phyloP scores from a whole-genome alignment of 1,140 invertebrate genomes.

The Araneus ventricosus region DNA sequence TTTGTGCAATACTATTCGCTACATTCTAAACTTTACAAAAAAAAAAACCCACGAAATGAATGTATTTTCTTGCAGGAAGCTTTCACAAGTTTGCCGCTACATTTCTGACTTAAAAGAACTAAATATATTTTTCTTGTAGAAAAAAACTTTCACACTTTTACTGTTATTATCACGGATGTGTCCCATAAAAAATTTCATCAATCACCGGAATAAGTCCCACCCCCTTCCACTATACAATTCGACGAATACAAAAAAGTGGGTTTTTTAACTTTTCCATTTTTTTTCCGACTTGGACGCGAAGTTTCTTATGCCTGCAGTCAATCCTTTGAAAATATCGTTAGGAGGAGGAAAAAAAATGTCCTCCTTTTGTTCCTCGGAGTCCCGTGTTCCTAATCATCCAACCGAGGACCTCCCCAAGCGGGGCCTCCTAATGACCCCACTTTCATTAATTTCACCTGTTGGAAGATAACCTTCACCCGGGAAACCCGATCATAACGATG shows the following conservation, averaged over 20 bases:
- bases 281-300: neutral
- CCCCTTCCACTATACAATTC: neutral
- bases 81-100: too few species aligned
- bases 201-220: too few species aligned
- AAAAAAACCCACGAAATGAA: too few species aligned
- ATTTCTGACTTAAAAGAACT: too few species aligned
- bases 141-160: too few species aligned
- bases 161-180: too few species aligned
- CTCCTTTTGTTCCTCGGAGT: neutral
- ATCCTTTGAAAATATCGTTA: neutral
- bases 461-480: neutral
- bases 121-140: too few species aligned
- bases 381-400: neutral
- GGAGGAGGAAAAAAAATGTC: neutral
- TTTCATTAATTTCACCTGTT: slow-evolving; percentile 6
- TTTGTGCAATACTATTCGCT: too few species aligned
- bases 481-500: neutral
- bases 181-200: too few species aligned
- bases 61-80: too few species aligned
- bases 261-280: neutral
- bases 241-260: neutral
- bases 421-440: neutral
- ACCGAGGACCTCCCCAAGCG: neutral
- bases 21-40: too few species aligned
- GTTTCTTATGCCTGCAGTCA: neutral